Percentiles rank a stretch among this genome's conserved stretches.
Evolutionary conservation across 2,888 invertebrate genomes (phyloP).

Genomic region (Dyspetes luteomarginatus): DNA sequence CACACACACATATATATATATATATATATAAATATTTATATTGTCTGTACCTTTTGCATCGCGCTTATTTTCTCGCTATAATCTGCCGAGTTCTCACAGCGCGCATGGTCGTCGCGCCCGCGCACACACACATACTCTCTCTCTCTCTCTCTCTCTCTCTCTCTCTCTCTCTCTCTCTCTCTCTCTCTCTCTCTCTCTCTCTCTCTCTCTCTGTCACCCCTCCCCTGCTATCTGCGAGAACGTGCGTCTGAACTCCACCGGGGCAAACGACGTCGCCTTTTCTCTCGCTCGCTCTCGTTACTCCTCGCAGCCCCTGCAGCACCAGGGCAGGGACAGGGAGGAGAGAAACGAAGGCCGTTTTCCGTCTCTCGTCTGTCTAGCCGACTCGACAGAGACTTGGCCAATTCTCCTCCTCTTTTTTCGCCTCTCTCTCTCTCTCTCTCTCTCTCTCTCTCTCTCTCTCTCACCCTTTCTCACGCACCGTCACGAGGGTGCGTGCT

Average conservation of each 20-base stretch:
- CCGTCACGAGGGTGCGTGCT: conserved; percentile 36
- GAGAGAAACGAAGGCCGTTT: conserved; percentile 68
- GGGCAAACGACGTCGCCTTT: conserved; percentile 31
- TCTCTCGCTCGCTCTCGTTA: conserved; percentile 56
- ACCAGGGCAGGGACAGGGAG: conserved; percentile 44
- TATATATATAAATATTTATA: conserved; percentile 24
- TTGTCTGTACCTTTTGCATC: conserved; percentile 8
- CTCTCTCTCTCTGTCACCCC: not conserved
- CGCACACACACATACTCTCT: conserved; percentile 18
- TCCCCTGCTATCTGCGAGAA: not conserved
- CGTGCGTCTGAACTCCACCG: conserved; percentile 36
- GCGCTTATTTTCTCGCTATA: conserved; percentile 32
- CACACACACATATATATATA: conserved; percentile 18
- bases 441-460: conserved; percentile 33
- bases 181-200: not conserved
- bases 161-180: not conserved
- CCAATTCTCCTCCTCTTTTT: conserved; percentile 58
- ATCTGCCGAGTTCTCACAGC: conserved; percentile 40
- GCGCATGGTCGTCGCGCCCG: conserved; percentile 52
- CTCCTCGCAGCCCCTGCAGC: conserved; percentile 61
- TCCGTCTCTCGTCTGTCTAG: conserved; percentile 73
- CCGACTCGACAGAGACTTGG: conserved; percentile 64
- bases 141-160: not conserved
- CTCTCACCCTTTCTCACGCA: not conserved
- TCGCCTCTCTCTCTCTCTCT: not conserved